Percentiles rank a stretch among this genome's conserved stretches.
Conservation (phyloP, 2,113 vertebrate genomes). For the Sarotherodon lohbergeri region DNA sequence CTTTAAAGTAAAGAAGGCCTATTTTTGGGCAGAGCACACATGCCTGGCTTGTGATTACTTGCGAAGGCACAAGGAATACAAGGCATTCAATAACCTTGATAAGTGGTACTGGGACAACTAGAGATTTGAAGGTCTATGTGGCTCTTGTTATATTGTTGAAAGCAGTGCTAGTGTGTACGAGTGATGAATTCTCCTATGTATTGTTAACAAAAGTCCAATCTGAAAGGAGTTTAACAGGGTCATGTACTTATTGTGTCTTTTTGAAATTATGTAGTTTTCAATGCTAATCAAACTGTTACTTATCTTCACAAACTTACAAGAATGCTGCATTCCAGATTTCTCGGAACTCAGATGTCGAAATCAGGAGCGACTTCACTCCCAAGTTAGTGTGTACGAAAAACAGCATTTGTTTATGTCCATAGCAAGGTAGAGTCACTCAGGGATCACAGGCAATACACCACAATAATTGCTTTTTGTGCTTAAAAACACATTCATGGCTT, state of each 20-base stretch:
- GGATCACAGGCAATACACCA: not conserved
- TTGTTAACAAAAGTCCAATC: conserved; percentile 60
- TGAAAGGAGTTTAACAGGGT: conserved; percentile 49
- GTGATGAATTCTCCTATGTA: conserved; percentile 66
- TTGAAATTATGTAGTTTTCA: conserved; percentile 35
- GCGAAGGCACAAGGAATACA: conserved; percentile 91
- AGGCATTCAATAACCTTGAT: conserved; percentile 87
- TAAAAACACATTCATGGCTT: not conserved
- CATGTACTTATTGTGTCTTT: conserved; percentile 58
- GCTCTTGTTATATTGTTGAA: not conserved
- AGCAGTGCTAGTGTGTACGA: conserved; percentile 46
- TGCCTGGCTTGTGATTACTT: conserved; percentile 93
- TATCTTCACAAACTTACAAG: conserved; percentile 4
- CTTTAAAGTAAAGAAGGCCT: conserved; percentile 90
- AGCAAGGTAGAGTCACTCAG: not conserved
- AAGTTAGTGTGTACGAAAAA: not conserved
- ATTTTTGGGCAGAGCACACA: conserved; percentile 95
- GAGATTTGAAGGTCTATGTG: conserved; percentile 9
- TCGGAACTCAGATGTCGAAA: not conserved
- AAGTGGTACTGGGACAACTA: conserved; percentile 90
- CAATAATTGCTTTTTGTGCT: not conserved
- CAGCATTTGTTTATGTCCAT: not conserved
- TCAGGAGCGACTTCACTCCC: not conserved
- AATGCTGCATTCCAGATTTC: not conserved
- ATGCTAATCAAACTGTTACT: conserved; percentile 8